Conservation (phyloP, 2,888 invertebrate species). For the Masnerella sp. region DNA sequence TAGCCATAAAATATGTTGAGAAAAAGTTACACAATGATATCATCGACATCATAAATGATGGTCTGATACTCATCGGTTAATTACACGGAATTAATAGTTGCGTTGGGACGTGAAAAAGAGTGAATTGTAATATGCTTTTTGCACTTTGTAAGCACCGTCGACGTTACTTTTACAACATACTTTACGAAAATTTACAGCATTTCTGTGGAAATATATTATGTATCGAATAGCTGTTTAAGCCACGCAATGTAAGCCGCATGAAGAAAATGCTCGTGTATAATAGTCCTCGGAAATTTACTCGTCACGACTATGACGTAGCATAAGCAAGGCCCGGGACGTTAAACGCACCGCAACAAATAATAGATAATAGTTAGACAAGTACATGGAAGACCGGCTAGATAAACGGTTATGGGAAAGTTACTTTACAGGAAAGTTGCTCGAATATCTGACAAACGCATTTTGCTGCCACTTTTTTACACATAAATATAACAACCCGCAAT, state of each 20-base stretch:
- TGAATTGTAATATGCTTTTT: constrained; percentile 14
- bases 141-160: constrained; percentile 15
- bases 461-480: constrained; percentile 25
- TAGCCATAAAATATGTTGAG: no score
- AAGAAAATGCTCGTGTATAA: constrained; percentile 46
- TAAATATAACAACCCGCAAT: constrained; percentile 47
- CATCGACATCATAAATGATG: neutral
- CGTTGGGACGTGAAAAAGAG: neutral
- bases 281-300: constrained; percentile 50
- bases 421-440: constrained; percentile 53
- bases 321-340: constrained; percentile 35
- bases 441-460: constrained; percentile 46
- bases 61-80: neutral
- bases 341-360: constrained; percentile 52
- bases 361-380: constrained; percentile 56
- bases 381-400: constrained; percentile 45
- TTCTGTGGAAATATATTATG: constrained; percentile 40
- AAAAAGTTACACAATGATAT: no score
- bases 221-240: constrained; percentile 50
- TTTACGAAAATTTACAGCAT: constrained; percentile 36
- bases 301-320: constrained; percentile 54
- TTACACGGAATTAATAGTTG: neutral
- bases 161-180: constrained; percentile 19
- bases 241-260: constrained; percentile 42
- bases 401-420: constrained; percentile 53